Base-by-base conservation (phyloP, 2,113 vertebrate species). In the Phoenicopterus ruber region DNA sequence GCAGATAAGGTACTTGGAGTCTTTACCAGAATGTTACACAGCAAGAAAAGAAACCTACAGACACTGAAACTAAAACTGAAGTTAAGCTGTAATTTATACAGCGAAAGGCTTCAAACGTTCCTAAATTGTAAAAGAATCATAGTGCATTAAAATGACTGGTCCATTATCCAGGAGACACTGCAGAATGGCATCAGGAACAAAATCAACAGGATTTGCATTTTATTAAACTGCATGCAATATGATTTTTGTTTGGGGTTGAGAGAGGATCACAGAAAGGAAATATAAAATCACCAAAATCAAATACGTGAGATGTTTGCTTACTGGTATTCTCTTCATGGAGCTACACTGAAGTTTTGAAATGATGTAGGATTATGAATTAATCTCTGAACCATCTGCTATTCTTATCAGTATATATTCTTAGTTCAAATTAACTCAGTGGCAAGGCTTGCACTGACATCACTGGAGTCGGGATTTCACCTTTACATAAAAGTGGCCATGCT, bases 341-440 rank as follows among this genome's bases (percentile, higher is more conserved):
- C 77, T 95, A 52, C 18, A 46, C 28, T 69, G 90, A 92, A 91
- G 82, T 70, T 90, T 73, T 95, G 88, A 97, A 97, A 96, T 94
- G 55, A 94, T 65, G 69, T 83, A 82, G 93, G 95, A 97, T 97
- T 98, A 97, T 95, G 93, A 96, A 94, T 96, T 92, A 95, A 94
- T 95, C 90, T 90, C 94, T 96, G 90, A 98, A 85, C 46, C 40
- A 94, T 92, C 79, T 86, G 65, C 62, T 92, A 16, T 94, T 95
- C 61, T 84, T 89, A 92, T 28, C 61, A 20, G 78, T 69, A 67
- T 86, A 36, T 73, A 88, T 93, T 95, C 88, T 96, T 92, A 96
- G 96, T 52, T 85, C 72, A 67, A n/a, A 69, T 89, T 93, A 94
- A 96, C 81, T 97, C 95, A 94, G 69, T 82, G 81, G 86, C 88